phyloP scores from a whole-genome alignment of 2,113 vertebrate genomes.

The Cyanoderma ruficeps region DNA sequence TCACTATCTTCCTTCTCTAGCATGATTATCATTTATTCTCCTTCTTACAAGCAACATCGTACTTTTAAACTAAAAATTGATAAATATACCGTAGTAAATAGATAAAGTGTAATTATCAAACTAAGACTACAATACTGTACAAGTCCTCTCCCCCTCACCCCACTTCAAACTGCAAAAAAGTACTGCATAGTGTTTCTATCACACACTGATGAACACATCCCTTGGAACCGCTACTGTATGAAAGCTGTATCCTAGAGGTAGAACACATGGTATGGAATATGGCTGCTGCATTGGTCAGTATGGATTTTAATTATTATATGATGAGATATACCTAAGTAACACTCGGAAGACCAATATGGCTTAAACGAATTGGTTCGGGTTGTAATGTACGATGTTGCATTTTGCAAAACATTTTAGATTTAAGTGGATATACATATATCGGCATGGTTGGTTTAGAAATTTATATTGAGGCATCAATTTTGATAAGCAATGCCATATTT shows the following conservation, averaged over 20 bases:
- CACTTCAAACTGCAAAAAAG: slow-evolving; percentile 56
- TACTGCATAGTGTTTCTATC: slow-evolving; percentile 48
- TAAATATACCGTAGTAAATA: background rate
- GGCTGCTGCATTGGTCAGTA: slow-evolving; percentile 66
- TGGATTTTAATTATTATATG: slow-evolving; percentile 59
- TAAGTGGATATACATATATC: background rate
- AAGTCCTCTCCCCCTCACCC: background rate
- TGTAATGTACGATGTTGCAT: background rate
- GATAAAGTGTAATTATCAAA: slow-evolving; percentile 1
- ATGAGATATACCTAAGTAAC: background rate
- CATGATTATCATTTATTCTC: slow-evolving; percentile 38
- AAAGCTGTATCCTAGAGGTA: slow-evolving; percentile 61
- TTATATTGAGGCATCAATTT: background rate
- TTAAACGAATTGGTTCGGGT: background rate
- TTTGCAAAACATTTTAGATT: background rate
- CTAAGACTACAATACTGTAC: background rate
- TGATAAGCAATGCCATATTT: background rate
- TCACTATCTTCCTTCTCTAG: slow-evolving; percentile 42
- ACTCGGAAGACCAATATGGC: background rate
- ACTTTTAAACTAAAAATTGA: slow-evolving; percentile 4
- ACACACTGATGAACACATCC: slow-evolving; percentile 62
- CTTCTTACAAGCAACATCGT: background rate
- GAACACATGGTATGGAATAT: slow-evolving; percentile 56
- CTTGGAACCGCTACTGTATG: slow-evolving; percentile 48
- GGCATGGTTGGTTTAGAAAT: background rate